Evolutionary conservation across 2,888 invertebrate species (phyloP).

Genomic region (Ectobius pallidus): DNA sequence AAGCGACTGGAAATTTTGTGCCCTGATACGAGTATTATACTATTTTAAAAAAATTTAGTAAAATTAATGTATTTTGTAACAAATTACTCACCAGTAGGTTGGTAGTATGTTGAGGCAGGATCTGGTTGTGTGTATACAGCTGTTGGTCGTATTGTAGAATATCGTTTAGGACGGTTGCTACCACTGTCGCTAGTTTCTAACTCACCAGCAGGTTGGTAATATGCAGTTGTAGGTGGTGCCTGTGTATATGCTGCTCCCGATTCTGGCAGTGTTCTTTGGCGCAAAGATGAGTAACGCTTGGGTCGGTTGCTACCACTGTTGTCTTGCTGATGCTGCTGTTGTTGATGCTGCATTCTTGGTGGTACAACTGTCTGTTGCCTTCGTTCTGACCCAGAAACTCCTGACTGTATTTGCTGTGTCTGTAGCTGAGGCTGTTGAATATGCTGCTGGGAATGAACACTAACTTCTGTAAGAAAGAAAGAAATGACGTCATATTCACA

Average conservation of each 20-base stretch:
- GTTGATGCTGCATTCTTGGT: constrained; percentile 46
- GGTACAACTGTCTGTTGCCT: constrained; percentile 41
- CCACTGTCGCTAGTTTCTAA: constrained; percentile 16
- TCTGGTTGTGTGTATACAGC: constrained; percentile 17
- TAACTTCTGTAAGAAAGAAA: neutral
- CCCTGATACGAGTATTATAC: too few relatives aligned
- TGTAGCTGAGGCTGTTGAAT: constrained; percentile 20
- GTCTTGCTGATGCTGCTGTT: constrained; percentile 39
- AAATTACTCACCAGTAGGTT: constrained; percentile 20
- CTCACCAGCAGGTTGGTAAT: constrained; percentile 33
- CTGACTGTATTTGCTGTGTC: neutral
- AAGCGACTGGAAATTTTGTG: too few relatives aligned
- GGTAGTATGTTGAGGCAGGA: constrained; percentile 5
- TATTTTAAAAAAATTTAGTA: too few relatives aligned
- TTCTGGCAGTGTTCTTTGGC: constrained; percentile 65
- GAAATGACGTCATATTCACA: too few relatives aligned
- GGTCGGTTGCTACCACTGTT: constrained; percentile 56
- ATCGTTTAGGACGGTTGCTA: constrained; percentile 26
- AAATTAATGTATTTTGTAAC: too few relatives aligned
- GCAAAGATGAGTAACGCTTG: constrained; percentile 71
- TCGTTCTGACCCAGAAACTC: neutral
- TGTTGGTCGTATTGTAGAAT: constrained; percentile 13
- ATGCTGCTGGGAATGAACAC: neutral
- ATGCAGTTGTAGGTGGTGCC: constrained; percentile 40
- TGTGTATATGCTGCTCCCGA: constrained; percentile 52